Evolutionary conservation across 2,888 invertebrate genomes (phyloP).

Genomic region (Tuta absoluta): DNA sequence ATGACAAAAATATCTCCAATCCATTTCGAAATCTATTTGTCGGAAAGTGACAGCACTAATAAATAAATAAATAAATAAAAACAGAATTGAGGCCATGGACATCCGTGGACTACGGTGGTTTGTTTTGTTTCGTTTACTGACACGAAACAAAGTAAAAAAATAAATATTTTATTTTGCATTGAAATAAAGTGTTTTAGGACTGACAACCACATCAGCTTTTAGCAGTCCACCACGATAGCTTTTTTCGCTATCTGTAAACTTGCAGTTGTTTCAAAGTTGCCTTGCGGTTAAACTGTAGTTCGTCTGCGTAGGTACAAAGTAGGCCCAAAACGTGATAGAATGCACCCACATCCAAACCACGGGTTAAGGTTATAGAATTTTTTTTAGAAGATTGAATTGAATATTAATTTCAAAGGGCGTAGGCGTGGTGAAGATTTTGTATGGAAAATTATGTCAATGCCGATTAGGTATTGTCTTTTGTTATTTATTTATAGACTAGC

Average conservation of each 20-base stretch:
- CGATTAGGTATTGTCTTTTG: constrained; percentile 4
- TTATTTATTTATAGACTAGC: background rate
- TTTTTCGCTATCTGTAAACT: background rate
- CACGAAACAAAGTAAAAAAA: too few relatives aligned
- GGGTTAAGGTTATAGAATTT: constrained; percentile 18
- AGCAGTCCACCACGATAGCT: too few relatives aligned
- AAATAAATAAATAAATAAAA: too few relatives aligned
- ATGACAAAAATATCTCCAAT: too few relatives aligned
- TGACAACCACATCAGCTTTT: too few relatives aligned
- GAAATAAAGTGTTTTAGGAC: too few relatives aligned
- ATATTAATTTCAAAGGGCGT: constrained; percentile 10
- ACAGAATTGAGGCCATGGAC: too few relatives aligned
- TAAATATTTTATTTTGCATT: too few relatives aligned
- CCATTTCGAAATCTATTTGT: too few relatives aligned
- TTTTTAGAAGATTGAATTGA: constrained; percentile 9
- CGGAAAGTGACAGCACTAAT: too few relatives aligned
- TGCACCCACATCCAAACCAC: constrained; percentile 12
- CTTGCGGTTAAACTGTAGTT: background rate
- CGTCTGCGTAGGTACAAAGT: background rate
- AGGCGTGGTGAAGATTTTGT: constrained; percentile 1
- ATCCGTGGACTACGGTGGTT: too few relatives aligned
- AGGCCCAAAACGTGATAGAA: constrained; percentile 11
- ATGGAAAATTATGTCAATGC: constrained; percentile 8
- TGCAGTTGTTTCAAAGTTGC: background rate
- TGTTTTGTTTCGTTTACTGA: too few relatives aligned